Evolutionary conservation across 2,888 invertebrate species (phyloP).

Genomic region (Itoplectis maculator): DNA sequence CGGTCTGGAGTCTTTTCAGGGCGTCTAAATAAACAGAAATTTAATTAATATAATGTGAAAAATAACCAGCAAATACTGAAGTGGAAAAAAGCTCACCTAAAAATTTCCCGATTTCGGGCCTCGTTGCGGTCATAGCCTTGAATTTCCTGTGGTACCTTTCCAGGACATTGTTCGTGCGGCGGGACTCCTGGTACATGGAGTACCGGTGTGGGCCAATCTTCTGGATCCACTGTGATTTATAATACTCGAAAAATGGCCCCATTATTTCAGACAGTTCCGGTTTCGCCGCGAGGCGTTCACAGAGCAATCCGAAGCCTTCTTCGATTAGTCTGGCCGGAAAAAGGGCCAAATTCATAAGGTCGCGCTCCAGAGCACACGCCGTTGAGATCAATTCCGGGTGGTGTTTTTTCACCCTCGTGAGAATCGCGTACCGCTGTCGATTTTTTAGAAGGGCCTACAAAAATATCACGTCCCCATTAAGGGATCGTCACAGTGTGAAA

Average conservation of each 20-base stretch:
- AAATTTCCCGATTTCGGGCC: constrained; percentile 13
- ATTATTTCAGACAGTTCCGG: too few relatives aligned
- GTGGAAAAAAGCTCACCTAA: neutral
- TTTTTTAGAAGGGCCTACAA: constrained; percentile 16
- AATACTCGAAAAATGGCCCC: too few relatives aligned
- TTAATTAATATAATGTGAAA: constrained; percentile 11
- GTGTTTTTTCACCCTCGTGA: too few relatives aligned
- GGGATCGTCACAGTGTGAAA: too few relatives aligned
- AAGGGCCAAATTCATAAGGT: constrained; percentile 20
- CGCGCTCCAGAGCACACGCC: too few relatives aligned
- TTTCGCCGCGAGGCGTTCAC: neutral
- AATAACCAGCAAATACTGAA: too few relatives aligned
- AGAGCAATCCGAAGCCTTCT: neutral
- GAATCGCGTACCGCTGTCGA: neutral
- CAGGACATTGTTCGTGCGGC: constrained; percentile 11
- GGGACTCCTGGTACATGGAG: neutral
- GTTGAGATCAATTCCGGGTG: too few relatives aligned
- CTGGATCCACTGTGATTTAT: too few relatives aligned
- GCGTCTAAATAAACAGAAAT: neutral
- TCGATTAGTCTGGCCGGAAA: neutral
- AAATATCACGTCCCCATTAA: too few relatives aligned
- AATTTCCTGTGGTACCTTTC: constrained; percentile 18
- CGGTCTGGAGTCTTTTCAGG: neutral
- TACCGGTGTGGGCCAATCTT: too few relatives aligned
- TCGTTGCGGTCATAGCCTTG: constrained; percentile 2